phyloP scores from a whole-genome alignment of 2,888 invertebrate genomes.

The Chalcis sispes region DNA sequence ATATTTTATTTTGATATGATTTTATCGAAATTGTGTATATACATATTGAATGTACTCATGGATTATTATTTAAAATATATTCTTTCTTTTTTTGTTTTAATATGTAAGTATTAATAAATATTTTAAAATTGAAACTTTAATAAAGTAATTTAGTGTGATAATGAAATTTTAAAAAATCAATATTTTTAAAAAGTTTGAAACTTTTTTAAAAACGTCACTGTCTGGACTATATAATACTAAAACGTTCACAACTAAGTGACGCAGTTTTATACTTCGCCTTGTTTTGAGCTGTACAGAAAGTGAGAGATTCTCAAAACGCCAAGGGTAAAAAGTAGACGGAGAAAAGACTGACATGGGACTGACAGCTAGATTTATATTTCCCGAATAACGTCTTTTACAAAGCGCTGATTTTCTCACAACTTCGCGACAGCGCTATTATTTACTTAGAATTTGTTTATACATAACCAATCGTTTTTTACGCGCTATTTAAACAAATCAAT shows the following conservation, averaged over 20 bases:
- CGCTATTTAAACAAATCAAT: background rate
- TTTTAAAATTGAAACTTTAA: too few relatives aligned
- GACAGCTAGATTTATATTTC: conserved; percentile 69
- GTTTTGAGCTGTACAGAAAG: conserved; percentile 59
- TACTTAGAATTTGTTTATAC: conserved; percentile 13
- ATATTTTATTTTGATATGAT: too few relatives aligned
- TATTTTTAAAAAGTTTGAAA: conserved; percentile 21
- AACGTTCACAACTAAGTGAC: conserved; percentile 61
- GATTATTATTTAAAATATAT: too few relatives aligned
- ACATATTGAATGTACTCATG: too few relatives aligned
- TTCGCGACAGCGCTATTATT: background rate
- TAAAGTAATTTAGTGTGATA: background rate
- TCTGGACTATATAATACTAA: conserved; percentile 56
- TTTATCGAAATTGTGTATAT: too few relatives aligned
- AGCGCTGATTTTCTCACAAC: conserved; percentile 29
- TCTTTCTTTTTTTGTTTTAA: too few relatives aligned
- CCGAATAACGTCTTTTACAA: conserved; percentile 59
- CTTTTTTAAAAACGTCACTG: conserved; percentile 53
- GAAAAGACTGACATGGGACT: conserved; percentile 62
- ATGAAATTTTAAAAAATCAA: background rate
- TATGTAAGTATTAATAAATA: too few relatives aligned
- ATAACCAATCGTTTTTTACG: background rate
- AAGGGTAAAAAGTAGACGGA: conserved; percentile 62
- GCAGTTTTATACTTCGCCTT: conserved; percentile 65
- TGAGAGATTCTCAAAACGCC: conserved; percentile 57